Evolutionary conservation across 2,113 vertebrate genomes (phyloP), one percentile per base, ranked within the genome.

Genomic region (Rhagologus leucostigma): DNA sequence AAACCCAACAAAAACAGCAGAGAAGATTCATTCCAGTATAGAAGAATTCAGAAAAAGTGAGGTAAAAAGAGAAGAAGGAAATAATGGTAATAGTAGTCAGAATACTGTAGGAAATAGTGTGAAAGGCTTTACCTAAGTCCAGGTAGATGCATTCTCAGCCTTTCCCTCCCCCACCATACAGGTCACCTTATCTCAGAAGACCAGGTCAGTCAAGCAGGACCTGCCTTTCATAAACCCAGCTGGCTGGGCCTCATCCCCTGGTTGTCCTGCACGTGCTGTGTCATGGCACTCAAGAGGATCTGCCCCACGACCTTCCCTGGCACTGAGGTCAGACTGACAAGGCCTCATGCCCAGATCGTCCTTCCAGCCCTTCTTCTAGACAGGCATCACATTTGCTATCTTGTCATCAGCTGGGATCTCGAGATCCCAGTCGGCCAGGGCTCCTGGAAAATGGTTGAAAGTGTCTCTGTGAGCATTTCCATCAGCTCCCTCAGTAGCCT

Each of bases 261-360:
- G 2, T 55, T 82, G 21, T 71, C 18, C 53, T 35, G 53, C 3
- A 11, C 0, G 0, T 68, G 30, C 13, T 0, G 0, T 13, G 6
- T 33, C 24, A 7, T 52, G 46, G 52, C 16, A 6, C 29, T 41
- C 22, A 4, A 2, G 35, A 11, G 77, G 67, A 30, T 49, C 39
- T 69, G 55, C 39, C 75, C 71, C 24, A 8, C 44, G 42, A 49
- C 39, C 11, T 50, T 79, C 26, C 56, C 46, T 20, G 14, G 52
- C 33, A 75, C 37, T 0, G 0, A n/a, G 52, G 33, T 50, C 67
- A 75, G 29, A 4, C 50, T 65, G 73, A 29, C 23, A 47, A 24
- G 73, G 33, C 8, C 44, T 69, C 50, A 55, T 80, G 37, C 33
- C 3, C 3, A 15, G 13, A 33, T 87, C 10, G 6, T 49, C 18